A percentile compares a stretch with the other conserved stretches of the same genome.
Conservation (phyloP, 1,140 invertebrate genomes). For the Orchestia grillus region DNA sequence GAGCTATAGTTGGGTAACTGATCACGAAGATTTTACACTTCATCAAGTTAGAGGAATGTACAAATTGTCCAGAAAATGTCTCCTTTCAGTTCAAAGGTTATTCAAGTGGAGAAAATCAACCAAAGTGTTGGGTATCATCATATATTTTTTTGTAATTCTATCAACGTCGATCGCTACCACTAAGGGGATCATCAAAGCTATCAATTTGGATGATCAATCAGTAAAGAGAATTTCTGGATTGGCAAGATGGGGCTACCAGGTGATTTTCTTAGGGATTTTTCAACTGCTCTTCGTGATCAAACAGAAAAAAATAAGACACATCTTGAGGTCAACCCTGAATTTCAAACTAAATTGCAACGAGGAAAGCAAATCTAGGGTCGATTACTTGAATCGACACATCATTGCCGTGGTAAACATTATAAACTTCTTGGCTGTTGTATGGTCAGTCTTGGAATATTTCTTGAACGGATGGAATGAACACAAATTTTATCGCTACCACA, state of each 20-base stretch:
- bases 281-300: not conserved
- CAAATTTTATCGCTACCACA: not conserved
- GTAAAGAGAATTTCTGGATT: not conserved
- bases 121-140: not conserved
- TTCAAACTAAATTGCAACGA: not conserved
- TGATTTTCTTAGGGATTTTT: not conserved
- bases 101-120: not conserved
- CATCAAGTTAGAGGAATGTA: not conserved
- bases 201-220: not conserved
- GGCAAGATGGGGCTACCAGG: not conserved
- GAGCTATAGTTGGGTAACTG: not conserved
- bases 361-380: not conserved
- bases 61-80: not conserved
- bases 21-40: not conserved
- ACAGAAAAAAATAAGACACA: not conserved
- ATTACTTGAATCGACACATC: not conserved
- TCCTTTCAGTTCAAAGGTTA: not conserved
- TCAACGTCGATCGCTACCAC: not conserved
- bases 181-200: not conserved
- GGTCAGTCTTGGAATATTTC: not conserved
- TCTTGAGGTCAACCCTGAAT: not conserved
- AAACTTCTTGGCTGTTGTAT: not conserved
- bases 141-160: not conserved
- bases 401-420: not conserved
- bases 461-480: not conserved